These are phyloP conservation scores for Halesus radiatus DNA, from an alignment of 1,140 invertebrate species.

Conservation along the genomic window DNA sequence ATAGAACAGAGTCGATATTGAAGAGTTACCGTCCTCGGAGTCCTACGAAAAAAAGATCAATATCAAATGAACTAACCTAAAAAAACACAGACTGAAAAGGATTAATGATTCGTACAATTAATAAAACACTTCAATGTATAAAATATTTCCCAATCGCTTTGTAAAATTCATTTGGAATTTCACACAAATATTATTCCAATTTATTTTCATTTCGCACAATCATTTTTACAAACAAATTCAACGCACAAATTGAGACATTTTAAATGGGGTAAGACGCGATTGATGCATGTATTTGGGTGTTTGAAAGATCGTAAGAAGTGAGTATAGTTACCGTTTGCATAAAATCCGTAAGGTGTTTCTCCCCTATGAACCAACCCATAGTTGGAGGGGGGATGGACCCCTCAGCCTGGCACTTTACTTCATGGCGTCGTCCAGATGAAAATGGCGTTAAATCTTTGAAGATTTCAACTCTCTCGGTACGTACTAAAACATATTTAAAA, in stretches of 20 bases:
- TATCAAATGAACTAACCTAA: not conserved
- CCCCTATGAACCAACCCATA: conserved; percentile 51
- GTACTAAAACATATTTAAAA: conserved; percentile 46
- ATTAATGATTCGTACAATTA: too few relatives aligned
- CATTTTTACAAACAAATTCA: not conserved
- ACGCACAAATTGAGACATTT: not conserved
- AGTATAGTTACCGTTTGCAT: conserved; percentile 46
- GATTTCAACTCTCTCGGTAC: conserved; percentile 45
- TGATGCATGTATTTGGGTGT: not conserved
- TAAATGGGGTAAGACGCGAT: not conserved
- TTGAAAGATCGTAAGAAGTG: not conserved
- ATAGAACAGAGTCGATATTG: conserved; percentile 79
- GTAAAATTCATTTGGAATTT: too few relatives aligned
- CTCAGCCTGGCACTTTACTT: conserved; percentile 48
- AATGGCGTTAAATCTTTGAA: conserved; percentile 43
- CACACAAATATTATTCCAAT: too few relatives aligned
- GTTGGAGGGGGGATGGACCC: conserved; percentile 50
- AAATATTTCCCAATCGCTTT: too few relatives aligned
- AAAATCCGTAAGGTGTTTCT: conserved; percentile 46
- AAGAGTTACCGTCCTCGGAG: conserved; percentile 80
- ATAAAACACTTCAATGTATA: too few relatives aligned
- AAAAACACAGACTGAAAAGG: too few relatives aligned
- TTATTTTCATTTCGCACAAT: too few relatives aligned
- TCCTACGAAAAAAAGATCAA: conserved; percentile 69
- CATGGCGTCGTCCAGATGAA: conserved; percentile 49